phyloP scores from a whole-genome alignment of 2,797 vertebrate species.

The Lepus oiostolus region DNA sequence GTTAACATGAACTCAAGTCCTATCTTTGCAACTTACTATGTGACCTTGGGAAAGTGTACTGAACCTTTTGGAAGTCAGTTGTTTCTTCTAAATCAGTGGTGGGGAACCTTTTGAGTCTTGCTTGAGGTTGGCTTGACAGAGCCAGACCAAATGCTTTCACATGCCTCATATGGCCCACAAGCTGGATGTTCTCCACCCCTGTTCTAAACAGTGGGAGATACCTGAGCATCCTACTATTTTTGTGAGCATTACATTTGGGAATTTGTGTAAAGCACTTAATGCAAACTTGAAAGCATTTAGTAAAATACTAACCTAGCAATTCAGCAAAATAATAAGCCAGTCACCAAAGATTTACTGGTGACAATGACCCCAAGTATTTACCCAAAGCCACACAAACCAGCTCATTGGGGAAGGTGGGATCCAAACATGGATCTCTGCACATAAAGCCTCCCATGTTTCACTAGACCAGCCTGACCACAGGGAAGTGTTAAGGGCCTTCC shows the following conservation, averaged over 20 bases:
- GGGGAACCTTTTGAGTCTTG: too few species aligned
- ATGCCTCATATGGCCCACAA: too few species aligned
- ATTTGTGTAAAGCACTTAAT: conserved; percentile 30
- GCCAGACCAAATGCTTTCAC: too few species aligned
- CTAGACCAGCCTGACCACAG: neutral
- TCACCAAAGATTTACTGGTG: conserved; percentile 9
- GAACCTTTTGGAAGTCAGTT: conserved; percentile 14
- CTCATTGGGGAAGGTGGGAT: neutral
- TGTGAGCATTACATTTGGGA: conserved; percentile 46
- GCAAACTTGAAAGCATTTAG: conserved; percentile 40
- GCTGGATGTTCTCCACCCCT: too few species aligned
- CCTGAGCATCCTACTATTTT: conserved; percentile 3
- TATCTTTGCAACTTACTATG: conserved; percentile 15
- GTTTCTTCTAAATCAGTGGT: neutral
- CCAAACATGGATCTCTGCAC: neutral
- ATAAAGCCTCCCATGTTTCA: neutral
- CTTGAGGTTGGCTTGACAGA: too few species aligned
- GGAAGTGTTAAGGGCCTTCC: neutral
- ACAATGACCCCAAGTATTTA: neutral
- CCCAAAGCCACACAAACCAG: neutral
- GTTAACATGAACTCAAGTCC: conserved; percentile 19
- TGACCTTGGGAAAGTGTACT: conserved; percentile 33
- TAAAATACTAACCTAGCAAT: conserved; percentile 21
- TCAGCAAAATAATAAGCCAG: conserved; percentile 43
- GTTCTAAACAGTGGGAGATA: neutral